phyloP scores from a whole-genome alignment of 2,797 vertebrate species.

The Molossus molossus region DNA sequence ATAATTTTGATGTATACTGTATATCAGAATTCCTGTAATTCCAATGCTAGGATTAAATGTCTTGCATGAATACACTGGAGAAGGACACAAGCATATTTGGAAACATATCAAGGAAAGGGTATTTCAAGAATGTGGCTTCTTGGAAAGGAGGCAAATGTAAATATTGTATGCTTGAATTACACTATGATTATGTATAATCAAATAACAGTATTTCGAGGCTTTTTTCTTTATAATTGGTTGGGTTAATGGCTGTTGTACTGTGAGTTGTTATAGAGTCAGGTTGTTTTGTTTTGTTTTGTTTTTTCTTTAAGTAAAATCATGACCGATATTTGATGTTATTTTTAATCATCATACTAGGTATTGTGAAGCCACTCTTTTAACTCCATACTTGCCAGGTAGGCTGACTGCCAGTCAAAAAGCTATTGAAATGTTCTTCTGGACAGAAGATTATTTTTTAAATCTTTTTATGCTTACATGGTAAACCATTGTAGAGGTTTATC shows the following conservation, averaged over 20 bases:
- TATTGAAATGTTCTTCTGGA: conserved; percentile 25
- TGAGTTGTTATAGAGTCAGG: conserved; percentile 79
- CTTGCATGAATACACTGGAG: conserved; percentile 79
- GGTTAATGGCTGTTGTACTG: conserved; percentile 84
- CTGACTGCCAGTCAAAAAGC: conserved; percentile 70
- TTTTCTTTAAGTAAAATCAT: conserved; percentile 82
- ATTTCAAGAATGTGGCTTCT: conserved; percentile 86
- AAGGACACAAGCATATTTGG: conserved; percentile 83
- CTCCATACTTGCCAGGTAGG: conserved; percentile 83
- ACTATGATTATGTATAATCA: conserved; percentile 85
- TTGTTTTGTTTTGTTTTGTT: background rate
- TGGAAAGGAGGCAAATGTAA: conserved; percentile 84
- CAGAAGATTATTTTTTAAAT: conserved; percentile 54
- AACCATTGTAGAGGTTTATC: conserved; percentile 47
- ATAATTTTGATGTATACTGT: conserved; percentile 83
- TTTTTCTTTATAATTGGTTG: conserved; percentile 86
- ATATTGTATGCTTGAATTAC: conserved; percentile 83
- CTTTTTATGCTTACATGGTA: background rate
- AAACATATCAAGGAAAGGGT: conserved; percentile 82
- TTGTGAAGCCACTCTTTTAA: conserved; percentile 84
- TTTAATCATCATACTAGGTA: conserved; percentile 77
- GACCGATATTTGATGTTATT: conserved; percentile 83
- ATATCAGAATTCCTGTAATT: conserved; percentile 82
- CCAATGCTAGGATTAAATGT: conserved; percentile 80
- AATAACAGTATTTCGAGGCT: conserved; percentile 84